A percentile compares a stretch with the other conserved stretches of the same genome.
Evolutionary conservation across 2,113 vertebrate genomes (phyloP).

Genomic region (Bettongia penicillata): DNA sequence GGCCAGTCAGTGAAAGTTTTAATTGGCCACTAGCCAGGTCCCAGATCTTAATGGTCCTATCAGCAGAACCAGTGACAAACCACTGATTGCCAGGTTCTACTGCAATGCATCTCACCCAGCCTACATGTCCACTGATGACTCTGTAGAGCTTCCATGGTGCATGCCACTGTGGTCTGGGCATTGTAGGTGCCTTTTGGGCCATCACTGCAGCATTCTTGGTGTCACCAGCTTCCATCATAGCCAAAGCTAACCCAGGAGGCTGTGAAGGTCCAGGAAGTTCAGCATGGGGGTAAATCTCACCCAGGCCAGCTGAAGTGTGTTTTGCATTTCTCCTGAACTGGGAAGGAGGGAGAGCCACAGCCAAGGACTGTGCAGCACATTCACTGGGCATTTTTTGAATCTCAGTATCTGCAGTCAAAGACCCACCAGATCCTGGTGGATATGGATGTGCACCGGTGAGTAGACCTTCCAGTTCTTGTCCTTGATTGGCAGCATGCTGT

Average conservation of each 20-base stretch:
- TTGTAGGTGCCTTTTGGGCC: conserved; percentile 94
- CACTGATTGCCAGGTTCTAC: conserved; percentile 99
- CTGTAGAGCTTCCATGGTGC: conserved; percentile 98
- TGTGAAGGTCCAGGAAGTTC: conserved; percentile 91
- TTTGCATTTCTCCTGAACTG: conserved; percentile 87
- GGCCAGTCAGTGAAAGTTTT: conserved; percentile 96
- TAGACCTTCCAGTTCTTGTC: no score
- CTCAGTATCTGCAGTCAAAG: no score
- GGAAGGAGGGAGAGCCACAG: no score
- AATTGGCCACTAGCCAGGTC: conserved; percentile 97
- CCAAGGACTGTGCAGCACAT: no score
- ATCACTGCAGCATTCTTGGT: conserved; percentile 90
- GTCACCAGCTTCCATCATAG: conserved; percentile 90
- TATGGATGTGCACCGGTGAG: no score
- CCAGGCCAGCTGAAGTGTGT: conserved; percentile 89
- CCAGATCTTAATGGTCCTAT: conserved; percentile 98
- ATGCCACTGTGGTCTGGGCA: conserved; percentile 99
- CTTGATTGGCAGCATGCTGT: no score
- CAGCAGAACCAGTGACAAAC: conserved; percentile 94
- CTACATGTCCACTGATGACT: conserved; percentile 98
- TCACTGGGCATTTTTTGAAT: no score
- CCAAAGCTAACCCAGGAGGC: conserved; percentile 84
- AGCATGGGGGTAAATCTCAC: conserved; percentile 92
- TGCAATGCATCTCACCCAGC: conserved; percentile 97
- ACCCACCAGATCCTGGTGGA: no score